These are phyloP conservation scores for Eutrigla gurnardus DNA, from an alignment of 2,797 vertebrate genomes.

Conservation along the genomic window DNA sequence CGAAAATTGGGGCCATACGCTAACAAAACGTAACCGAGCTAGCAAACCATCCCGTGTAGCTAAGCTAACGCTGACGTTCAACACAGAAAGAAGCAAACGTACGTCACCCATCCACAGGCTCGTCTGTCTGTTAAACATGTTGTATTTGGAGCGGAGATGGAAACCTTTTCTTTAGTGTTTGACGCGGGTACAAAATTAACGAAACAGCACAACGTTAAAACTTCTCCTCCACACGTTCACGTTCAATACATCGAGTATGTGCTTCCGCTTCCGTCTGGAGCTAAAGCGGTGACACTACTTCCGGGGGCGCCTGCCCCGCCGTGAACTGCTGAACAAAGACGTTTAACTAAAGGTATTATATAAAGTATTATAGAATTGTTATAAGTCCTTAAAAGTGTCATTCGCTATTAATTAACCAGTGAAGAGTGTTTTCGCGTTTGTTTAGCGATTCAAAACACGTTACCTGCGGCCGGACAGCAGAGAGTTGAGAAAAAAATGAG, in stretches of 20 bases:
- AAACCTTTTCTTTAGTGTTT: fast-evolving
- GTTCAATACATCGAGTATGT: neutral
- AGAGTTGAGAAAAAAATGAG: too few species aligned
- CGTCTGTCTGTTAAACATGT: slow-evolving; percentile 88
- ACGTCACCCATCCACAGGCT: slow-evolving; percentile 90
- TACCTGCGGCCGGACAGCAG: too few species aligned
- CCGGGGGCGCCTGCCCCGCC: neutral
- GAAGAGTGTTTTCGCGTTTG: neutral
- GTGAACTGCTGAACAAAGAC: too few species aligned
- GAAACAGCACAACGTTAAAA: neutral
- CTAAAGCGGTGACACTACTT: neutral
- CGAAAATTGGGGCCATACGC: neutral
- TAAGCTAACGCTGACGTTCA: slow-evolving; percentile 30
- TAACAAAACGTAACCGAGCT: slow-evolving; percentile 16
- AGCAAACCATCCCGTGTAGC: slow-evolving; percentile 12
- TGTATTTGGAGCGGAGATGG: neutral
- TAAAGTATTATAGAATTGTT: too few species aligned
- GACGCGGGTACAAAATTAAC: fast-evolving
- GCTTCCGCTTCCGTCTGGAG: slow-evolving; percentile 19
- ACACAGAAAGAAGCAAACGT: slow-evolving; percentile 53
- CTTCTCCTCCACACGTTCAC: neutral
- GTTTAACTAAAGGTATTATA: too few species aligned
- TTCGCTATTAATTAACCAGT: neutral
- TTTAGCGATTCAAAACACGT: too few species aligned
- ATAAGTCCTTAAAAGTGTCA: neutral